These are phyloP conservation scores for Mastomys natalensis DNA, from an alignment of 2,113 vertebrate species.

Conservation along the genomic window DNA sequence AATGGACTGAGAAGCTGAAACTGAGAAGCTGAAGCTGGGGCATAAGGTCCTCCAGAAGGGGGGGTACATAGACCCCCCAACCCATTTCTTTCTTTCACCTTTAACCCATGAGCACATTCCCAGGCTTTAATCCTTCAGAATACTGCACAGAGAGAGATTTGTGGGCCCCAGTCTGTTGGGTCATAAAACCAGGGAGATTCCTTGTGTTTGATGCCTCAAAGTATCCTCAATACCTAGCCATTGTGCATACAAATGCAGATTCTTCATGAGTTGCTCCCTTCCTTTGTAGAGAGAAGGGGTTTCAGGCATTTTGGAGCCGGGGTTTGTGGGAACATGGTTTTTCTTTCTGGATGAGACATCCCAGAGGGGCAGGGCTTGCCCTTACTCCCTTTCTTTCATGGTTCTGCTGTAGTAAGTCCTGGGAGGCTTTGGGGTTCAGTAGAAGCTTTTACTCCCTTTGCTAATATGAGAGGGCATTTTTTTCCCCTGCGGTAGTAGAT, in stretches of 20 bases:
- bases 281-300: not conserved
- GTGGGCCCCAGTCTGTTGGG: not conserved
- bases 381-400: not conserved
- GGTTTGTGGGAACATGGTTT: not conserved
- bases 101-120: not conserved
- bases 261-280: not conserved
- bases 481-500: not conserved
- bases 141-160: not conserved
- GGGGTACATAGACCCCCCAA: not conserved
- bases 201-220: not conserved
- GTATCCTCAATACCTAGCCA: not conserved
- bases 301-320: not conserved
- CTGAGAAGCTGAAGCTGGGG: not conserved
- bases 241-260: not conserved
- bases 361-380: not conserved
- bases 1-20: conserved; percentile 72
- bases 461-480: not conserved
- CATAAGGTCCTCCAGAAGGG: not conserved
- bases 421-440: not conserved
- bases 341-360: not conserved
- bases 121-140: not conserved
- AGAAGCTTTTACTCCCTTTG: not conserved
- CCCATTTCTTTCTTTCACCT: not conserved
- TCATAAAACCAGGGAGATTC: not conserved
- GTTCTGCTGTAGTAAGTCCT: not conserved